Evolutionary conservation across 1,140 invertebrate species (phyloP), one percentile per base, ranked within the genome.

Genomic region (Euglossa dilemma): DNA sequence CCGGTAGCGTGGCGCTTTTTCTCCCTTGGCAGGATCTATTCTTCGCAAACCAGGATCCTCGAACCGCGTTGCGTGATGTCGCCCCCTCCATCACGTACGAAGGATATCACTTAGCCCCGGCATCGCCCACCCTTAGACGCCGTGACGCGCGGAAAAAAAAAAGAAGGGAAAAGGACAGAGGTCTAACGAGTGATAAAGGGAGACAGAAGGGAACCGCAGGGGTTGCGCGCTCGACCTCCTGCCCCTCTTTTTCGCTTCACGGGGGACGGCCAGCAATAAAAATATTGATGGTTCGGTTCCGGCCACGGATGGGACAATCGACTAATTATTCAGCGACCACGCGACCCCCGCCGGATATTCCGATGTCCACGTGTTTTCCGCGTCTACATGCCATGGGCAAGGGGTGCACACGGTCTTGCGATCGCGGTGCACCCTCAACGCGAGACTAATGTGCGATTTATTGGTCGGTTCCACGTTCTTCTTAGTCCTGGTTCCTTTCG

Each of bases 221-320:
- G 89, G 85, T 83, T 59, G 82, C 66, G 81, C 57, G 66, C 18
- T 59, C 81, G 57, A 54, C 77, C 64, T 75, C 82, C 71, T 73
- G 64, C 71, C 79, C 83, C 78, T 80, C 83, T 78, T 78, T 73
- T 71, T 82, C 73, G 73, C 85, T 82, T 87, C 83, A 84, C 64
- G 73, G 83, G 78, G 83, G 66, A 69, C 66, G 80, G 61, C 28
- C 73, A 47, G 89, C 87, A 91, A 92, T 92, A 88, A 92, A 92
- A 92, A 92, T 92, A 92, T 92, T 92, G 91, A 92, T 92, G 90
- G 90, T 91, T 85, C 59, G 80, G 73, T 91, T 92, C 91, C 91
- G 91, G 90, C 78, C 88, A 87, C 83, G 88, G 83, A 89, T 85
- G 89, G 90, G 80, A 90, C 91, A 92, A 92, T 92, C 91, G 90